Conservation (phyloP, 2,113 vertebrate species). For the Mesembrinibis cayennensis region DNA sequence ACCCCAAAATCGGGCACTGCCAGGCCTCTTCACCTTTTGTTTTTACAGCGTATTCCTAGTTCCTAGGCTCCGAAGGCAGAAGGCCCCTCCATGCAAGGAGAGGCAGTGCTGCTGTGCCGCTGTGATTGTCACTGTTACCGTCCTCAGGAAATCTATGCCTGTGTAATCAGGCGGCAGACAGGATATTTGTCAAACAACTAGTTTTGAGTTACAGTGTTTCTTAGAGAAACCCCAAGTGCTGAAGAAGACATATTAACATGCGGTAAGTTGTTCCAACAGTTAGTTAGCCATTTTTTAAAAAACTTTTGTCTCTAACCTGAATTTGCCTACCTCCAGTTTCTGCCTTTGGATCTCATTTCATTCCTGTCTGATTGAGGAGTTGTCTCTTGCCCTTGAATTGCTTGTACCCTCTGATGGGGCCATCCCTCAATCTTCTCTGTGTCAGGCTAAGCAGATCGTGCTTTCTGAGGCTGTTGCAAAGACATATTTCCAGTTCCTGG, state of each 20-base stretch:
- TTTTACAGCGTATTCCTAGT: background rate
- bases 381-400: background rate
- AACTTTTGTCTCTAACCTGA: background rate
- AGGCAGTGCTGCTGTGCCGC: background rate
- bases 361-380: background rate
- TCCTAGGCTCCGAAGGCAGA: background rate
- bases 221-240: background rate
- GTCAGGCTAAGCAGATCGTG: background rate
- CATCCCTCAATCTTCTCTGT: background rate
- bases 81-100: background rate
- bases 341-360: background rate
- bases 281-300: background rate
- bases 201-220: background rate
- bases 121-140: accelerated
- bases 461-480: background rate
- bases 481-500: background rate
- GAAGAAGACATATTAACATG: background rate
- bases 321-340: background rate
- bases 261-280: background rate
- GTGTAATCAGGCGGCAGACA: too few species aligned
- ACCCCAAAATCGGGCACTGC: background rate
- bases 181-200: background rate
- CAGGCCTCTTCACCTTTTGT: background rate
- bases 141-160: background rate
- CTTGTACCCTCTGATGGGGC: background rate